Percentiles rank a stretch among this genome's conserved stretches.
phyloP scores from a whole-genome alignment of 53 echinoderm and acorn worm species.

The Astropecten irregularis region DNA sequence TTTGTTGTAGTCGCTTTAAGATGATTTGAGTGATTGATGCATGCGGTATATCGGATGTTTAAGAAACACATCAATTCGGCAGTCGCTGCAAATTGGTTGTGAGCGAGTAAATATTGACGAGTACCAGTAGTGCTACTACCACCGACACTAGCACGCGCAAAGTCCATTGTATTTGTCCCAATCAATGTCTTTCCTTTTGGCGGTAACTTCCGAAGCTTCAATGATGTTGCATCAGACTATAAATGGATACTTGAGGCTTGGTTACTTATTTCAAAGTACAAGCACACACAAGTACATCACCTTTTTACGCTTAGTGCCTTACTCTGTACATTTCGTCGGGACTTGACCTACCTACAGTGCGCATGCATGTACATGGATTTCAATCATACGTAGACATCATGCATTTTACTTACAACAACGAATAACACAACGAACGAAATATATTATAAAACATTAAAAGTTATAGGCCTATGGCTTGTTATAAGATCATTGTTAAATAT shows the following conservation, averaged over 20 bases:
- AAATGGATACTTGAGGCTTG: conserved; percentile 46
- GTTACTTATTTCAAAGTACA: conserved; percentile 16
- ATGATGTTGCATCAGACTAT: conserved; percentile 3
- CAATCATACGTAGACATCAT: too few relatives aligned
- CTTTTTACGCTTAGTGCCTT: background rate
- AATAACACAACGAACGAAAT: too few relatives aligned
- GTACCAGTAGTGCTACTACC: background rate
- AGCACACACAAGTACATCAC: background rate
- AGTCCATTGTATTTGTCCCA: background rate
- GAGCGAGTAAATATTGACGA: conserved; percentile 29
- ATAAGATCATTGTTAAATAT: too few relatives aligned
- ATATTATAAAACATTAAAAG: too few relatives aligned
- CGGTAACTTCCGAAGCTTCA: conserved; percentile 23
- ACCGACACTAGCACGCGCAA: background rate
- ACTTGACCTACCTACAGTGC: too few relatives aligned
- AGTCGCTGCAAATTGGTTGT: conserved; percentile 47
- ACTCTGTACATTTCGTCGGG: too few relatives aligned
- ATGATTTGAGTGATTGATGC: conserved; percentile 12
- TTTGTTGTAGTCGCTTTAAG: background rate
- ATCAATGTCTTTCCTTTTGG: background rate
- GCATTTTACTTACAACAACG: too few relatives aligned
- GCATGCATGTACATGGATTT: too few relatives aligned
- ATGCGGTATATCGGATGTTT: conserved; percentile 40
- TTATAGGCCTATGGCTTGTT: too few relatives aligned
- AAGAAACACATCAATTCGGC: conserved; percentile 54